Evolutionary conservation across 1,140 invertebrate genomes (phyloP), one percentile per base, ranked within the genome.

Genomic region (Odontomachus brunneus): DNA sequence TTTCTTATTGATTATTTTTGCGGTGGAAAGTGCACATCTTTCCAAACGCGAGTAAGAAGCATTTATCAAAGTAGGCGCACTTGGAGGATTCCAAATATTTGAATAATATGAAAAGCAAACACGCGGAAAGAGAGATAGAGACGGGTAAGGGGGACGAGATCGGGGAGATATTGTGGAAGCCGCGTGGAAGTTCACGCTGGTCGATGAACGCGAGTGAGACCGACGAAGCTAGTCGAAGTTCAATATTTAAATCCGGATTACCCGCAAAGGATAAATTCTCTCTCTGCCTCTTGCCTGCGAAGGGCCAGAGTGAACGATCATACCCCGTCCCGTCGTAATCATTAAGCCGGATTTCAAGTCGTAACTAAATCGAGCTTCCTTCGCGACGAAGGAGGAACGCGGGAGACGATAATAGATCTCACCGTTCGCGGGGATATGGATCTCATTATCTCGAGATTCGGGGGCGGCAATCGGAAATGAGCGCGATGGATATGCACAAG

Each of bases 191-290:
- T 49, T 26, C 51, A 67, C 12, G 63, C 67, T 51, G 82, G 29
- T 51, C 17, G 60, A 44, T 49, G 22, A 73, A 84, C 67, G 53
- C 51, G 53, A 72, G 38, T 33, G 44, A 63, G 59, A 53, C 3
- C 33, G 38, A 86, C 63, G 67, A 80, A 74, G 81, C 53, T 53
- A 49, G 73, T 44, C 51, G 7, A 88, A 82, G 76, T 88, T 88
- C 86, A 88, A 88, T 88, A 88, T 88, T 88, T 88, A 88, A 88
- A 88, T 71, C 72, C 78, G 86, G 86, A 88, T 88, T 88, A 88
- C 78, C 78, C 87, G 53, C 65, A 55, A 66, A 84, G 83, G 71
- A 82, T 80, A 48, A 80, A 59, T 80, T 57, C 55, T 38, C 51
- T 33, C 51, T 51, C 67, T 71, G 11, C 33, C 51, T 33, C 51